Base-by-base conservation (phyloP, 2,888 invertebrate genomes). In the Exocentrus adspersus region DNA sequence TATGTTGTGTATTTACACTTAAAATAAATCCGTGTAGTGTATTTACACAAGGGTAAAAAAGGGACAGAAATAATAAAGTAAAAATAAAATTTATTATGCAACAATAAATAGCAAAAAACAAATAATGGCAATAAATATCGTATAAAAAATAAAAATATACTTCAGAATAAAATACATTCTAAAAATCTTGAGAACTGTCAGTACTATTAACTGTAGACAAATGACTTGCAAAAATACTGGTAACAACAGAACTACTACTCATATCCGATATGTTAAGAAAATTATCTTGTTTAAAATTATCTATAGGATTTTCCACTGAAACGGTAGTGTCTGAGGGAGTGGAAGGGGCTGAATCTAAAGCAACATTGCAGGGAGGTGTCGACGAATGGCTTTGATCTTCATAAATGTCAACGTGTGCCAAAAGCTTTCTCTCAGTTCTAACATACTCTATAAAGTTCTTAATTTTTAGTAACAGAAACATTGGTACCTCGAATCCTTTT, bases 401-500 rank as follows among this genome's bases (percentile, higher is more conserved):
- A 66, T 79, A 78, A 58, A 78, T 63, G 69, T 80, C 81, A 41
- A 79, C 73, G 16, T 72, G 75, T 32, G 75, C 72, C 60, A 75
- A 50, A 2, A 75, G 64, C 62, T 77, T 80, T 32, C 75, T 76
- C 68, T 83, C 84, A 56, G 80, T 83, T 56, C 81, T 74, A 12
- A 82, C 80, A 61, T 81, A 78, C 52, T 84, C 83, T 75, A 92
- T 88, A 76, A 89, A 91, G 0, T 85, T 82, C 72, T 88, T 89
- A 78, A 93, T 91, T 83, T 93, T 93, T 64, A 87, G 85, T 30
- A 91, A 76, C 86, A 93, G 90, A 81, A 90, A 91, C 17, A 87
- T 85, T 7, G 93, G 93, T 0, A 90, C 90, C 78, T 88, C 88
- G 78, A 93, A 93, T 0, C 92, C 92, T 63, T 88, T 87, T 64